Evolutionary conservation across 2,113 vertebrate genomes (phyloP).

Genomic region (Merops nubicus): DNA sequence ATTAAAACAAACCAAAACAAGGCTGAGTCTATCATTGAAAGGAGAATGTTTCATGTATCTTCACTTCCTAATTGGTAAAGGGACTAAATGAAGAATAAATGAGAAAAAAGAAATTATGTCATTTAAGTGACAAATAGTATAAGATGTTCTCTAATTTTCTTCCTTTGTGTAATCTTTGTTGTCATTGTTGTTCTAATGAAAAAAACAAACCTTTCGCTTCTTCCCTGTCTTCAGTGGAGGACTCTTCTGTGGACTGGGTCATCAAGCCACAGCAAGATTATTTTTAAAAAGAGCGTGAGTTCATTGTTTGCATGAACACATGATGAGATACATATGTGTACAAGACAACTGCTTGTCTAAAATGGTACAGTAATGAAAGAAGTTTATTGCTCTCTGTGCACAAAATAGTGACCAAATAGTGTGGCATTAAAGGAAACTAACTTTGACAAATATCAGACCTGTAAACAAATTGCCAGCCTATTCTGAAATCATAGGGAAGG

Average conservation of each 20-base stretch:
- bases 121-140: neutral
- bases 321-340: neutral
- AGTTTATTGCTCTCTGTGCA: neutral
- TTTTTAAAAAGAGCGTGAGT: neutral
- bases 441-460: neutral
- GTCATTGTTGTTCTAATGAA: neutral
- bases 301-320: neutral
- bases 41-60: neutral
- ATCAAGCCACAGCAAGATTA: neutral
- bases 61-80: neutral
- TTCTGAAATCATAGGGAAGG: fast-evolving
- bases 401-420: neutral
- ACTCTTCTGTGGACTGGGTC: neutral
- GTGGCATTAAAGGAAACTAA: neutral
- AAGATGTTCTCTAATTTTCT: neutral
- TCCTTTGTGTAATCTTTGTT: neutral
- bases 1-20: neutral
- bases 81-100: neutral
- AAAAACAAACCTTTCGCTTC: neutral
- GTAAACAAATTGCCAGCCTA: neutral
- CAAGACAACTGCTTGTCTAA: neutral
- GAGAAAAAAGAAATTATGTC: neutral
- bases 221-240: neutral
- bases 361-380: neutral
- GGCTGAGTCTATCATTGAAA: neutral